These are phyloP conservation scores for Sphaerodactylus townsendi DNA, from an alignment of 2,113 vertebrate species.

Conservation along the genomic window DNA sequence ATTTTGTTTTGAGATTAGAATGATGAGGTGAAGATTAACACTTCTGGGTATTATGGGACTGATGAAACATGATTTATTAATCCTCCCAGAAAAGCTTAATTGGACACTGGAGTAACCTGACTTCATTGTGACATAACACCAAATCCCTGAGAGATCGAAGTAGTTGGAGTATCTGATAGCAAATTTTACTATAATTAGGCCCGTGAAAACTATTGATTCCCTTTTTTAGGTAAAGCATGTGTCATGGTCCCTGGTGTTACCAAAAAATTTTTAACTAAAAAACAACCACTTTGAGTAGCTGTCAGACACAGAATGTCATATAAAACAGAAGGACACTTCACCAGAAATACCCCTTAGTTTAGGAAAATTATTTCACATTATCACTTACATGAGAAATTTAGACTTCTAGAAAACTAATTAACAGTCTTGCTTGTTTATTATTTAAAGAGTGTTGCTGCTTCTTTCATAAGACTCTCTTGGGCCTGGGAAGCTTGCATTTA, in stretches of 20 bases:
- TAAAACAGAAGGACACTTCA: slow-evolving; percentile 28
- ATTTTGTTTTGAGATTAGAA: slow-evolving; percentile 70
- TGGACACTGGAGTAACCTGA: slow-evolving; percentile 66
- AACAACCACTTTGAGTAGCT: slow-evolving; percentile 48
- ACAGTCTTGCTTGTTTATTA: slow-evolving; percentile 53
- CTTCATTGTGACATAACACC: slow-evolving; percentile 72
- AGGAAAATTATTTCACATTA: slow-evolving; percentile 58
- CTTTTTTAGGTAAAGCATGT: slow-evolving; percentile 40
- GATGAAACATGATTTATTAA: slow-evolving; percentile 76
- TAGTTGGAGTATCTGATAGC: slow-evolving; percentile 62
- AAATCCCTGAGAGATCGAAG: slow-evolving; percentile 57
- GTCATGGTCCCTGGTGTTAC: slow-evolving; percentile 58
- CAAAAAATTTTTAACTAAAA: slow-evolving; percentile 51
- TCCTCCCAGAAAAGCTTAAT: slow-evolving; percentile 75
- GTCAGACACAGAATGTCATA: slow-evolving; percentile 32
- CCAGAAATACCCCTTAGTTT: slow-evolving; percentile 39
- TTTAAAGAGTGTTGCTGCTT: slow-evolving; percentile 50
- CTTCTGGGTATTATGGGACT: slow-evolving; percentile 61
- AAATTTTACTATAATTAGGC: slow-evolving; percentile 69
- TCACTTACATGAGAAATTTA: slow-evolving; percentile 29
- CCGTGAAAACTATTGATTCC: slow-evolving; percentile 62
- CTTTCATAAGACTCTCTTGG: slow-evolving; percentile 47
- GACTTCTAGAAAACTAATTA: slow-evolving; percentile 57
- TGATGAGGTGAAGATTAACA: slow-evolving; percentile 74
- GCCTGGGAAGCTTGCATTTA: slow-evolving; percentile 48